phyloP scores from a whole-genome alignment of 2,797 vertebrate species.

The Pempheris klunzingeri region DNA sequence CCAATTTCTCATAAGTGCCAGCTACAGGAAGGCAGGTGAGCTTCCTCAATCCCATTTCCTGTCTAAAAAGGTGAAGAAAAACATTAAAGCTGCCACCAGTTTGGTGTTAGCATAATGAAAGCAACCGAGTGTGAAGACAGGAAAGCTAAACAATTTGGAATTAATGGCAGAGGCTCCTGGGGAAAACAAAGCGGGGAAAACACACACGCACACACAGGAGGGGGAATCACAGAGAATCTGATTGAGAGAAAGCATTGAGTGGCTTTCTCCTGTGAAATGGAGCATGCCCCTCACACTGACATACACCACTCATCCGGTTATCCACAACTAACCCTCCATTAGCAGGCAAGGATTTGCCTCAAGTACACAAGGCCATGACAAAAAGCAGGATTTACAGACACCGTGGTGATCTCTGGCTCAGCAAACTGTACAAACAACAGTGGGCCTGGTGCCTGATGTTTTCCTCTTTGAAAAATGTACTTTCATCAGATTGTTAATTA shows the following conservation, averaged over 20 bases:
- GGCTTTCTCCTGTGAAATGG: conserved; percentile 72
- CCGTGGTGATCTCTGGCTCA: neutral
- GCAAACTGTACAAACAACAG: neutral
- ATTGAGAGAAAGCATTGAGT: conserved; percentile 68
- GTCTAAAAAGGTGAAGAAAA: conserved; percentile 55
- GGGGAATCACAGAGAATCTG: conserved; percentile 42
- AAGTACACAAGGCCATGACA: conserved; percentile 38
- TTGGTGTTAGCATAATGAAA: conserved; percentile 75
- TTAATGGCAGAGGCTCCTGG: conserved; percentile 64
- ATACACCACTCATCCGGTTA: conserved; percentile 47
- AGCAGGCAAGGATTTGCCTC: conserved; percentile 53
- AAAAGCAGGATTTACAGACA: conserved; percentile 25
- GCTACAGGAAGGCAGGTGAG: conserved; percentile 66
- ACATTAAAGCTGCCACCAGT: conserved; percentile 59
- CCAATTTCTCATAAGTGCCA: conserved; percentile 77
- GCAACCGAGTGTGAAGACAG: conserved; percentile 64
- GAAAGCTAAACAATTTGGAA: conserved; percentile 70
- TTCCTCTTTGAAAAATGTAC: neutral
- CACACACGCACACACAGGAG: conserved; percentile 15
- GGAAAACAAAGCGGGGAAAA: conserved; percentile 37
- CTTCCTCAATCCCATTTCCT: conserved; percentile 68
- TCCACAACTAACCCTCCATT: conserved; percentile 54
- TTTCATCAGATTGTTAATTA: neutral
- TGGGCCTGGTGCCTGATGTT: neutral
- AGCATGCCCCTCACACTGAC: conserved; percentile 62